Percentiles rank a stretch among this genome's conserved stretches.
These are phyloP conservation scores for Physella acuta DNA, from an alignment of 1,140 invertebrate genomes.

Conservation along the genomic window DNA sequence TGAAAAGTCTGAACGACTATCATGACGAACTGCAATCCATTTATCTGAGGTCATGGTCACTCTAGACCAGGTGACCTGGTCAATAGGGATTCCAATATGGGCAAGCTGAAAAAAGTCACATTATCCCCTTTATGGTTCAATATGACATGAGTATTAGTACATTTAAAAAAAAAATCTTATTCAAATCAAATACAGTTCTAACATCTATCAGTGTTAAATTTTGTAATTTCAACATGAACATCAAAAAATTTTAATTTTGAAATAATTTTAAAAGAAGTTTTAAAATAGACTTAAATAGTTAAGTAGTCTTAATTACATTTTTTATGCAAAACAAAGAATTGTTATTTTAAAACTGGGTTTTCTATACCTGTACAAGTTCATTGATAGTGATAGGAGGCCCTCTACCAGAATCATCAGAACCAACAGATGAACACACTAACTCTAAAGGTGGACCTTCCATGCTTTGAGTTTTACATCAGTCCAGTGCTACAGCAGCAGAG, in stretches of 20 bases:
- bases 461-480: background rate
- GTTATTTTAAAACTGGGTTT: no score
- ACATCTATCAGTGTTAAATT: background rate
- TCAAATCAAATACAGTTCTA: background rate
- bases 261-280: no score
- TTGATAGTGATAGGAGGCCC: slow-evolving; percentile 51
- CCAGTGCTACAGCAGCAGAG: background rate
- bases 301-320: no score
- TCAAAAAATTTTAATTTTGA: no score
- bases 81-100: slow-evolving; percentile 54
- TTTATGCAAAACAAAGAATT: no score
- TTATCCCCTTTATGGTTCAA: background rate
- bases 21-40: slow-evolving; percentile 59
- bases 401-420: slow-evolving; percentile 20
- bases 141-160: background rate
- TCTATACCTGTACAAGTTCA: slow-evolving; percentile 47
- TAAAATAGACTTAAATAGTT: no score
- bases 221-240: background rate
- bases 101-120: slow-evolving; percentile 48
- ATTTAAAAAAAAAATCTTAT: no score
- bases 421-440: background rate
- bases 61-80: slow-evolving; percentile 59
- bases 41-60: slow-evolving; percentile 59
- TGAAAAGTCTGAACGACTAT: slow-evolving; percentile 39
- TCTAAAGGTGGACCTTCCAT: slow-evolving; percentile 10